Evolutionary conservation across 2,888 invertebrate species (phyloP), one percentile per base, ranked within the genome.

Genomic region (Stramonita haemastoma): DNA sequence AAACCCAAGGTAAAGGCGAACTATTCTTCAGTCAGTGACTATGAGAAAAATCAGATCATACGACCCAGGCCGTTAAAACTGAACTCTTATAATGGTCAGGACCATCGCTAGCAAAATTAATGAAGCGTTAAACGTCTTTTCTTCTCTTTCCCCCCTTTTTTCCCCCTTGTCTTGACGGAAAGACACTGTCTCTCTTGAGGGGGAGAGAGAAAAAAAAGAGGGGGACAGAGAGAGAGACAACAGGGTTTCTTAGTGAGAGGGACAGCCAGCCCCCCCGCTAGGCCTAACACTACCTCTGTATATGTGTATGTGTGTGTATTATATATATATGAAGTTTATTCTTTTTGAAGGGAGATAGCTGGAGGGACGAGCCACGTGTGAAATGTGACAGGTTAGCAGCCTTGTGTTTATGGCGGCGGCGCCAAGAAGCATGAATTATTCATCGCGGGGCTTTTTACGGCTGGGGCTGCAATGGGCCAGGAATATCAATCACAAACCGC

Each of bases 381-480:
- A 88, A 88, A 81, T 81, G 88, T 83, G 88, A 88, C 88, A 88
- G 83, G 88, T 88, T 88, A 88, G 88, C 36, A 66, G 81, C 29
- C 66, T 19, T 36, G 57, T 81, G 88, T 83, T 88, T 83, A 88
- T 88, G 60, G 88, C 22, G 36, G 66, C 81, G 88, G 88, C 88
- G 88, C 88, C 88, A 60, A 22, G 56, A 36, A 15, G 19, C 83
- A 88, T 88, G 88, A 88, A 88, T 88, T 57, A 88, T 88, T 88
- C 88, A 88, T 83, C 36, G 11, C 26, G 13, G 56, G 56, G 22
- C 81, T 79, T 77, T 87, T 81, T 81, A 81, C 83, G 66, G 88
- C 88, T 60, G 66, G 26, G 36, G 66, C 81, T 83, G 88, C 81
- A 66, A 83, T 36, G 81, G 88, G 56, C 57, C 34, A n/a, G 5